These are phyloP conservation scores for Gallinago nigripennis DNA, from an alignment of 2,797 vertebrate genomes.

Conservation along the genomic window DNA sequence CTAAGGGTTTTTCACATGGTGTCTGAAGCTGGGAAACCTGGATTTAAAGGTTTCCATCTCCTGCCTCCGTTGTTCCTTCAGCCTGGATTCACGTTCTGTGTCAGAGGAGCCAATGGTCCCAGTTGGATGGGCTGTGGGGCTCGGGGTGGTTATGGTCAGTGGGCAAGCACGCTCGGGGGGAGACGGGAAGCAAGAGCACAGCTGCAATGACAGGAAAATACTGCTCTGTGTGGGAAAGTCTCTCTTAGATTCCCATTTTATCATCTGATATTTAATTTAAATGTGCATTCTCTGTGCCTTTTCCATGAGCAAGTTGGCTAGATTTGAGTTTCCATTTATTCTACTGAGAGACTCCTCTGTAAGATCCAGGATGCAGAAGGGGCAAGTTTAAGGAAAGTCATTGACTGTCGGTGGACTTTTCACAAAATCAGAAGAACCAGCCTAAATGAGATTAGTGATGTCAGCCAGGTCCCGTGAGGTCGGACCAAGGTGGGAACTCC, in stretches of 20 bases:
- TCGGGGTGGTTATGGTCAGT: background rate
- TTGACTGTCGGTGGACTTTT: background rate
- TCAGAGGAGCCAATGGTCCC: background rate
- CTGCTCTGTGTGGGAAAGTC: background rate
- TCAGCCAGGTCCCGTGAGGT: background rate
- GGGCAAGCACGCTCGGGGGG: background rate
- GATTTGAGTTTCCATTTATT: background rate
- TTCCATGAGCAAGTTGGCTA: background rate
- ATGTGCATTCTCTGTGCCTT: background rate
- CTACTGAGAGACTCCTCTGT: background rate
- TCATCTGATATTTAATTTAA: background rate
- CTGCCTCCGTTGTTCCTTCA: background rate
- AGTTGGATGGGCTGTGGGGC: background rate
- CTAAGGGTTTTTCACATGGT: background rate
- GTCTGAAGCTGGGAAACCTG: background rate
- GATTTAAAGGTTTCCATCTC: background rate
- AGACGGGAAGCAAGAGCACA: background rate
- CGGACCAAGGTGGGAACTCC: accelerated
- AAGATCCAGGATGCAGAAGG: background rate
- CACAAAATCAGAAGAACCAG: background rate
- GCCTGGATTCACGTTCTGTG: too few relatives aligned
- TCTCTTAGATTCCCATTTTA: background rate
- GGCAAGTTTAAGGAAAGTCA: background rate
- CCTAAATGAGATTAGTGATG: accelerated
- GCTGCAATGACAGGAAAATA: background rate